Conservation (phyloP, 2,888 invertebrate species). For the Hecatera dysodea region DNA sequence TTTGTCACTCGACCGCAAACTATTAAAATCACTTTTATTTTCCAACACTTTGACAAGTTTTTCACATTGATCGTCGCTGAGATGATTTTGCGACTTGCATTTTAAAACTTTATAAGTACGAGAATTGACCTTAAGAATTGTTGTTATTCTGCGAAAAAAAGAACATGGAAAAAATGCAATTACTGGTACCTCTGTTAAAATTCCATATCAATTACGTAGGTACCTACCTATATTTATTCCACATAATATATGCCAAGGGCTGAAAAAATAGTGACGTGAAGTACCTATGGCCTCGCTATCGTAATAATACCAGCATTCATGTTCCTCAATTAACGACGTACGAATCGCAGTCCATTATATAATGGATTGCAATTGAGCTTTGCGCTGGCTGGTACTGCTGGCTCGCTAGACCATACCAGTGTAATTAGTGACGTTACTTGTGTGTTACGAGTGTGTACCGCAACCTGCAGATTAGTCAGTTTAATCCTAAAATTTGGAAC, state of each 20-base stretch:
- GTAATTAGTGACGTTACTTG: neutral
- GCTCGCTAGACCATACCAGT: slow-evolving; percentile 8
- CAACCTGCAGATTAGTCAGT: neutral
- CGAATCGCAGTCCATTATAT: slow-evolving; percentile 33
- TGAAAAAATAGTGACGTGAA: slow-evolving; percentile 47
- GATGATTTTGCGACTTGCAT: too few relatives aligned
- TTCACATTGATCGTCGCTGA: too few relatives aligned
- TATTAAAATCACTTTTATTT: too few relatives aligned
- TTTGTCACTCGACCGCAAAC: too few relatives aligned
- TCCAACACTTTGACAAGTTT: too few relatives aligned
- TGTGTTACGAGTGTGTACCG: neutral
- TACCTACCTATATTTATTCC: slow-evolving; percentile 27
- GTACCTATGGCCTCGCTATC: slow-evolving; percentile 57
- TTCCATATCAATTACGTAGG: slow-evolving; percentile 38
- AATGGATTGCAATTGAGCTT: slow-evolving; percentile 44
- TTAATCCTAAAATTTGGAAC: neutral
- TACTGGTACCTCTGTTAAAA: slow-evolving; percentile 34
- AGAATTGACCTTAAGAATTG: slow-evolving; percentile 4
- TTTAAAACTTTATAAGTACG: too few relatives aligned
- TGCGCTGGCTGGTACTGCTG: slow-evolving; percentile 1
- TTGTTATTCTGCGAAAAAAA: slow-evolving; percentile 37
- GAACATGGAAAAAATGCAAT: slow-evolving; percentile 30
- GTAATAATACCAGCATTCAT: slow-evolving; percentile 69
- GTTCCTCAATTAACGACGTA: slow-evolving; percentile 52
- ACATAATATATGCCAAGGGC: slow-evolving; percentile 61